These are phyloP conservation scores for Drosophila kambysellisi DNA, from an alignment of 2,888 invertebrate genomes.

Conservation along the genomic window DNA sequence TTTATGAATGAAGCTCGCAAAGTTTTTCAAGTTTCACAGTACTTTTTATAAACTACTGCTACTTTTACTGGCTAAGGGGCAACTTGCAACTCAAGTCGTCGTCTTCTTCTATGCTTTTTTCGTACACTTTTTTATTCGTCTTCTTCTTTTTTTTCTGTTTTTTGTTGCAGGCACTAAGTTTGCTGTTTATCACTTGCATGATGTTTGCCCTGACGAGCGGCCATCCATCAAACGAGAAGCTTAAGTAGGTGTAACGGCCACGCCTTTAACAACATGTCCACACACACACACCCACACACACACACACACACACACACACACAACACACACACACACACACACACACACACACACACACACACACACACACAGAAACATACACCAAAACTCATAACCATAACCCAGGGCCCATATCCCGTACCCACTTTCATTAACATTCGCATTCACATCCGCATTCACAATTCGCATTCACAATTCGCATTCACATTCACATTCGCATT, in stretches of 20 bases:
- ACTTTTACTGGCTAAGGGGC: neutral
- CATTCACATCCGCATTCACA: conserved; percentile 9
- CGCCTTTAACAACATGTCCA: conserved; percentile 56
- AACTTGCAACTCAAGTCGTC: neutral
- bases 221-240: conserved; percentile 82
- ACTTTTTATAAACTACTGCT: neutral
- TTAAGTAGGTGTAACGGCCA: conserved; percentile 78
- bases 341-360: neutral
- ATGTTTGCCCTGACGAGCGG: conserved; percentile 77
- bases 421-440: conserved; percentile 27
- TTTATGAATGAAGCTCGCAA: neutral
- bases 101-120: conserved; percentile 1
- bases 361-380: neutral
- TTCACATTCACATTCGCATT: conserved; percentile 17
- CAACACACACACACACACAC: conserved; percentile 1
- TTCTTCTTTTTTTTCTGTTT: conserved; percentile 1
- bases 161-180: conserved; percentile 69
- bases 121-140: conserved; percentile 8
- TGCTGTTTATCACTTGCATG: conserved; percentile 78
- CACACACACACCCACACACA: neutral
- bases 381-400: conserved; percentile 4
- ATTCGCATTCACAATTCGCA: conserved; percentile 7
- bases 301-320: no score
- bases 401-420: neutral
- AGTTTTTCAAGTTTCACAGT: neutral